phyloP scores from a whole-genome alignment of 2,797 vertebrate genomes.

The Podarcis siculus region DNA sequence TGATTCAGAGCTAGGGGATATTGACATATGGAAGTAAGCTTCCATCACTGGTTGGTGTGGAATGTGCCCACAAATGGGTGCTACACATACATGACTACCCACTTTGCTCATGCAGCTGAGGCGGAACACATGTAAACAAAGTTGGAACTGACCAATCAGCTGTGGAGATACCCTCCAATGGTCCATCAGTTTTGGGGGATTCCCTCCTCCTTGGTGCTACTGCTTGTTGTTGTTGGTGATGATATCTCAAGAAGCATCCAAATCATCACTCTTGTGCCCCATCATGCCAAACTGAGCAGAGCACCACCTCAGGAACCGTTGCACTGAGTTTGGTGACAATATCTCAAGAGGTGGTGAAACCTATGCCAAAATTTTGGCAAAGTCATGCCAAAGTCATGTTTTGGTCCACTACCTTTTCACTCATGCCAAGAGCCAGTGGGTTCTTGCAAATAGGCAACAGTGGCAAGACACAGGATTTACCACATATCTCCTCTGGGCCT shows the following conservation, averaged over 20 bases:
- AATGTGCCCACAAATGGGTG: too few relatives aligned
- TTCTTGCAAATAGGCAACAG: not conserved
- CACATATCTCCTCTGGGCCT: not conserved
- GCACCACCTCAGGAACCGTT: too few relatives aligned
- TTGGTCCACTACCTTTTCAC: too few relatives aligned
- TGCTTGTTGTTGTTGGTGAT: too few relatives aligned
- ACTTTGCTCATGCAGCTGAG: not conserved
- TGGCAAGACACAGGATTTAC: not conserved
- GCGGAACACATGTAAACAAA: not conserved
- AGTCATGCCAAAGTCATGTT: too few relatives aligned
- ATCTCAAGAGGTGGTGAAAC: too few relatives aligned
- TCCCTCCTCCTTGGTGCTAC: not conserved
- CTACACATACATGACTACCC: not conserved
- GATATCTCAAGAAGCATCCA: too few relatives aligned
- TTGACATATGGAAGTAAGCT: not conserved
- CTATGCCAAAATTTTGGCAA: too few relatives aligned
- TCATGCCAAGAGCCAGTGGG: not conserved
- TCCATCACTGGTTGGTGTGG: not conserved
- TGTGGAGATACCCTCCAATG: not conserved
- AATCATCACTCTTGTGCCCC: too few relatives aligned
- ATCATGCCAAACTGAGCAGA: too few relatives aligned
- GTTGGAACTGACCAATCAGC: not conserved
- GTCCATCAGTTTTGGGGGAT: not conserved
- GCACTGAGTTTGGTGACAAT: too few relatives aligned
- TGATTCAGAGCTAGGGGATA: not conserved